These are phyloP conservation scores for Stegastes partitus DNA, from an alignment of 2,113 vertebrate genomes.

Conservation along the genomic window DNA sequence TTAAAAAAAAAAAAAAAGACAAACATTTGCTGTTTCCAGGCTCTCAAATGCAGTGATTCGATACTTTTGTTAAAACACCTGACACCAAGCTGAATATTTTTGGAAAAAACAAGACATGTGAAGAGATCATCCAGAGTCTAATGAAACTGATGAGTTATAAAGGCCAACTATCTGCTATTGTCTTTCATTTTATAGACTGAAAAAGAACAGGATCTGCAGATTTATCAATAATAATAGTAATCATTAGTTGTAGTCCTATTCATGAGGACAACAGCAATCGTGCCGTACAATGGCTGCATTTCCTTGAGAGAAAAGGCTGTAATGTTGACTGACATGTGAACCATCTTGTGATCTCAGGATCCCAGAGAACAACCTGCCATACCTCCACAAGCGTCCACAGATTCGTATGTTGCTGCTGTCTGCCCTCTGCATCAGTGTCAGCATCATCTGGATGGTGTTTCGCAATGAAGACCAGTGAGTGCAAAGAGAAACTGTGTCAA, in stretches of 20 bases:
- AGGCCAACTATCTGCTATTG: no score
- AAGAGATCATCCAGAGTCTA: no score
- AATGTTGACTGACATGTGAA: not conserved
- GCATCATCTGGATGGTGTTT: conserved; percentile 92
- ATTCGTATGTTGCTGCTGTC: conserved; percentile 91
- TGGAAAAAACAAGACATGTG: no score
- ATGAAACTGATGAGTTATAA: no score
- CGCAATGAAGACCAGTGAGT: conserved; percentile 97
- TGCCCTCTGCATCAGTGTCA: conserved; percentile 86
- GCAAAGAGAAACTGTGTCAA: not conserved
- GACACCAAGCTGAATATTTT: no score
- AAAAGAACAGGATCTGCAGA: not conserved
- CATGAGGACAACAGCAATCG: no score
- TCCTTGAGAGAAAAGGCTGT: not conserved
- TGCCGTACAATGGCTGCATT: not conserved
- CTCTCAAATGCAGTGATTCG: no score
- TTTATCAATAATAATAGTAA: not conserved
- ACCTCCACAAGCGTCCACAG: conserved; percentile 92
- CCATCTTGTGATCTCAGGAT: conserved; percentile 75
- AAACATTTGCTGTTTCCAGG: no score
- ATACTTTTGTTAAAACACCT: no score
- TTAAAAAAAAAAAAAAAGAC: no score
- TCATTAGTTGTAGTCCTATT: not conserved
- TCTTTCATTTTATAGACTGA: no score
- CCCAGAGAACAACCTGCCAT: conserved; percentile 93